Evolutionary conservation across 2,113 vertebrate genomes (phyloP).

Genomic region (Motacilla tschutschensis): DNA sequence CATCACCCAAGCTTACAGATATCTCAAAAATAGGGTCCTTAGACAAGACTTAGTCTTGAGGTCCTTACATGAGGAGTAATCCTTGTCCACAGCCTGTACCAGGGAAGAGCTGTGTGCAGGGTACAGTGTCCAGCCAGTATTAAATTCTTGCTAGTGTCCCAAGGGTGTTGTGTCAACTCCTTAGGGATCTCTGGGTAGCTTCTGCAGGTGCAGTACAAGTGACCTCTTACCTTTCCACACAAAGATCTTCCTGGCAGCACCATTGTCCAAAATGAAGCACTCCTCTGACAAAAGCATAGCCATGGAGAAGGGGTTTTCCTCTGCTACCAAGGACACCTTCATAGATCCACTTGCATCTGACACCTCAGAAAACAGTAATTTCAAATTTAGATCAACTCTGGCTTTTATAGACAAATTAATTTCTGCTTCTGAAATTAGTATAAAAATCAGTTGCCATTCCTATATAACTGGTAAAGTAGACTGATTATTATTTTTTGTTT

Average conservation of each 20-base stretch:
- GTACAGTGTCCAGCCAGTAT: neutral
- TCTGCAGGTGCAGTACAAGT: neutral
- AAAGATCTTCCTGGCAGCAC: conserved; percentile 84
- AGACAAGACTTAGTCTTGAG: neutral
- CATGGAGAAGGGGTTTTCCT: conserved; percentile 87
- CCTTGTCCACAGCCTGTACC: rapidly evolving
- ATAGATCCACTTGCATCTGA: conserved; percentile 89
- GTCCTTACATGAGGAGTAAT: neutral
- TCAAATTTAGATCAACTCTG: neutral
- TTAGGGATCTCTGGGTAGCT: neutral
- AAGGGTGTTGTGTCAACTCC: neutral
- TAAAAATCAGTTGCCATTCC: neutral
- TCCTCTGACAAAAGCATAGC: conserved; percentile 83
- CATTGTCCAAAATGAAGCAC: conserved; percentile 90
- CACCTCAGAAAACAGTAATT: conserved; percentile 67
- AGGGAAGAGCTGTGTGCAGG: neutral
- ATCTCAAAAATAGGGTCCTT: neutral
- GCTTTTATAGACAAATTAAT: neutral
- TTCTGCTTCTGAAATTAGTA: neutral
- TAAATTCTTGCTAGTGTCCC: neutral
- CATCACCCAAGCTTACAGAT: neutral
- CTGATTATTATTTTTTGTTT: neutral
- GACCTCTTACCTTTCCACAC: conserved; percentile 88
- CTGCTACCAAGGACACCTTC: conserved; percentile 77
- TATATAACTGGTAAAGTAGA: neutral